Conservation (phyloP, 2,113 vertebrate genomes). For the Silurus glanis region DNA sequence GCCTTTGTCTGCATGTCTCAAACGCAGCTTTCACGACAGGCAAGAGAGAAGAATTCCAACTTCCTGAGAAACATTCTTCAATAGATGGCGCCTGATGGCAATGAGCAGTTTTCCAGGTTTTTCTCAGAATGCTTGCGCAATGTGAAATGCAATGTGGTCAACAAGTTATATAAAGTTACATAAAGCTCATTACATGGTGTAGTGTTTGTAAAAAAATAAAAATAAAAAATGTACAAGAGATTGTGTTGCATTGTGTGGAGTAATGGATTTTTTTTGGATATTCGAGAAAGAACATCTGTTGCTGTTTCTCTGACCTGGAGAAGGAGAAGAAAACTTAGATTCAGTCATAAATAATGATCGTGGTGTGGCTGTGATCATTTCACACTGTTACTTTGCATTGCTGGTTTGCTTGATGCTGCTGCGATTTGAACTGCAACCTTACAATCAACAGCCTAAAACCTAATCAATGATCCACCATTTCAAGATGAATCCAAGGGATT, state of each 20-base stretch:
- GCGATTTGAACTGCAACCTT: not conserved
- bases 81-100: conserved; percentile 55
- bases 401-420: not conserved
- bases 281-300: conserved; percentile 4
- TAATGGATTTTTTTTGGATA: conserved; percentile 4
- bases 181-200: conserved; percentile 9
- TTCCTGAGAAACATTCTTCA: conserved; percentile 49
- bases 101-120: conserved; percentile 43
- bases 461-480: not conserved
- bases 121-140: not conserved
- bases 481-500: not conserved
- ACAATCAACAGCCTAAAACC: not conserved
- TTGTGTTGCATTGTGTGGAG: conserved; percentile 8
- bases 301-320: not conserved
- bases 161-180: conserved; percentile 27
- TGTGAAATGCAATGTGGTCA: conserved; percentile 10
- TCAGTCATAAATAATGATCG: not conserved
- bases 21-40: conserved; percentile 54
- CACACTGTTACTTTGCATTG: not conserved
- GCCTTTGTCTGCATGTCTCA: conserved; percentile 56
- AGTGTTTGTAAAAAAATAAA: conserved; percentile 7
- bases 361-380: not conserved
- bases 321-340: not conserved
- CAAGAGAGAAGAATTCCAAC: conserved; percentile 44
- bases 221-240: not conserved